Evolutionary conservation across 2,797 vertebrate genomes (phyloP).

Genomic region (Sebastes iracundus): DNA sequence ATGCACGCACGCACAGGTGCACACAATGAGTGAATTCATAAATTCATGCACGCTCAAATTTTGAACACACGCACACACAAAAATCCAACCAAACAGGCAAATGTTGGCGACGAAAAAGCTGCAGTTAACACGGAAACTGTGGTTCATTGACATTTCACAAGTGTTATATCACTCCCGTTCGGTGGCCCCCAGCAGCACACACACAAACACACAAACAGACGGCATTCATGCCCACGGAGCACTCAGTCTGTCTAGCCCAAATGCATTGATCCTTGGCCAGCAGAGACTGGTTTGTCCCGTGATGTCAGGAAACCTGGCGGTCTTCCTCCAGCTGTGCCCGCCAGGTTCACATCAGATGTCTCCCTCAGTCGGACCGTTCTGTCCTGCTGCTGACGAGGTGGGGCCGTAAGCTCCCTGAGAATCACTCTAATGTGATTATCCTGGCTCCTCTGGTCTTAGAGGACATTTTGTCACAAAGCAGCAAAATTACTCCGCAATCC

Average conservation of each 20-base stretch:
- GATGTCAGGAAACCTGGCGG: conserved; percentile 56
- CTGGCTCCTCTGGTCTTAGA: conserved; percentile 32
- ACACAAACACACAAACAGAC: conserved; percentile 4
- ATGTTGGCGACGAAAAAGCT: neutral
- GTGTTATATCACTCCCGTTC: conserved; percentile 16
- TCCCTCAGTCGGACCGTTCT: conserved; percentile 12
- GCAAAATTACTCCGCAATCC: conserved; percentile 44
- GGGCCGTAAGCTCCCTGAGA: conserved; percentile 46
- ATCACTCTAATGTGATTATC: conserved; percentile 65
- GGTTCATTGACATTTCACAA: conserved; percentile 8
- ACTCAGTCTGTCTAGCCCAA: conserved; percentile 14
- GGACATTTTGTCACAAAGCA: conserved; percentile 53
- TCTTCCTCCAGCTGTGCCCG: neutral
- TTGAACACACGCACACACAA: neutral
- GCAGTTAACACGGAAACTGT: conserved; percentile 1
- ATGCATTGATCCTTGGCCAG: conserved; percentile 45
- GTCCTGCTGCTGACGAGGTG: conserved; percentile 23
- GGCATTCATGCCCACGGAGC: neutral
- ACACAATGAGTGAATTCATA: conserved; percentile 37
- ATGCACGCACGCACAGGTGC: neutral
- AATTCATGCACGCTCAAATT: neutral
- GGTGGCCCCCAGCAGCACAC: conserved; percentile 6
- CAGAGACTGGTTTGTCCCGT: conserved; percentile 46
- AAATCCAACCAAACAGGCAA: conserved; percentile 7
- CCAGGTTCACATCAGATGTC: conserved; percentile 56